Evolutionary conservation across 1,140 invertebrate species (phyloP), one percentile per base, ranked within the genome.

Genomic region (Drosophila yakuba): DNA sequence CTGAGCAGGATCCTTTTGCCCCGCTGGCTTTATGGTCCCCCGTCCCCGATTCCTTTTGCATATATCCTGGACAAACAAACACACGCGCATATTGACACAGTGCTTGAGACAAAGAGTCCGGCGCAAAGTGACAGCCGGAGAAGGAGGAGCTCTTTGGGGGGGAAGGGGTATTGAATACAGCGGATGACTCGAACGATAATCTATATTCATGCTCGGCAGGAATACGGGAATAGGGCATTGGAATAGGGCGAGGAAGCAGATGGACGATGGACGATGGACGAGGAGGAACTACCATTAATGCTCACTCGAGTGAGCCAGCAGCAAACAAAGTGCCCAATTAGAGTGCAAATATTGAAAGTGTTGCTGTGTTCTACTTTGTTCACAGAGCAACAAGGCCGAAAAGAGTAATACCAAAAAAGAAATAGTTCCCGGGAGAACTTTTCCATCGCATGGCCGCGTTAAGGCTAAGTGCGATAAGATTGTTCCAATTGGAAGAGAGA

Each of bases 301-400:
- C 60, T 78, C 64, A 77, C 66, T 73, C 55, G 56, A 47, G 59
- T 63, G 74, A 68, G 74, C 43, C 63, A 58, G 66, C 54, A 44
- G 57, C 45, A 81, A 82, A 73, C 60, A 81, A 80, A 84, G 61
- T 73, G 80, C 83, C 83, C 83, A 86, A 86, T 86, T 86, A 86
- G 83, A 83, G 83, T 74, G 84, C 84, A 86, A 86, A 86, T 89
- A 86, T 89, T 86, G 84, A 89, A 77, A 89, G 76, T 83, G 78
- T 75, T 85, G 63, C 72, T 77, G 68, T 84, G 80, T 25, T 25
- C 4, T 5, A 4, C 64, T 52, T 45, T 54, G 52, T 52, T 35
- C 61, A 62, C 45, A 28, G 55, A 32, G 6, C 56, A 35, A 44
- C 52, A 64, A 10, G 2, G 25, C 28, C 28, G 15, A 52, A 28